Percentiles rank a stretch among this genome's conserved stretches.
These are phyloP conservation scores for Cyrtodaria siliqua DNA, from an alignment of 2,888 invertebrate genomes.

Conservation along the genomic window DNA sequence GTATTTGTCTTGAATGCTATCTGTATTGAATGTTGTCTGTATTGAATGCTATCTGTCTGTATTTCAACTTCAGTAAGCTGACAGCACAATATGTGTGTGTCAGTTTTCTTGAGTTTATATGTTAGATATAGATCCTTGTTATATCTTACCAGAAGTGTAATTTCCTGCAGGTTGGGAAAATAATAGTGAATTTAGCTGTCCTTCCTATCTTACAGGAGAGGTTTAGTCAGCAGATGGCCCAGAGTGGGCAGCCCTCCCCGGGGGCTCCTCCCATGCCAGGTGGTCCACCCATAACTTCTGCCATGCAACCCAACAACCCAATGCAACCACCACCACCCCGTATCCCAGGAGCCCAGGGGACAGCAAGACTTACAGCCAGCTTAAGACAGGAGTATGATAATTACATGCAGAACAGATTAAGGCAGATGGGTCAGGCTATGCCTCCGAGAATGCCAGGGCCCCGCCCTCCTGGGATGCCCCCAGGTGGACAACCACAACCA, in stretches of 20 bases:
- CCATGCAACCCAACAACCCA: slow-evolving; percentile 43
- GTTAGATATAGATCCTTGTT: too few relatives aligned
- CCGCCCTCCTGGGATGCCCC: slow-evolving; percentile 47
- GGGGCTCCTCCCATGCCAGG: slow-evolving; percentile 45
- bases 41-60: too few relatives aligned
- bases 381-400: slow-evolving; percentile 84
- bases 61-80: too few relatives aligned
- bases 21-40: too few relatives aligned
- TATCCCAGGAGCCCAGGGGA: slow-evolving; percentile 59
- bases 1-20: too few relatives aligned
- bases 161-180: too few relatives aligned
- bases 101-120: too few relatives aligned
- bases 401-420: slow-evolving; percentile 83
- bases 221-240: slow-evolving; percentile 66
- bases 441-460: slow-evolving; percentile 53
- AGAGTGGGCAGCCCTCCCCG: slow-evolving; percentile 50
- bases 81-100: too few relatives aligned
- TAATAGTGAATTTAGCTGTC: too few relatives aligned
- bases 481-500: slow-evolving; percentile 84
- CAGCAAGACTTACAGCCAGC: slow-evolving; percentile 60
- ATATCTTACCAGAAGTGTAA: too few relatives aligned
- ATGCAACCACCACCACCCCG: slow-evolving; percentile 60
- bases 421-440: slow-evolving; percentile 67
- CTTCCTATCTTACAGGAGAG: slow-evolving; percentile 73
- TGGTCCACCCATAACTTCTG: slow-evolving; percentile 50